These are phyloP conservation scores for Panurus biarmicus DNA, from an alignment of 2,113 vertebrate species.

Conservation along the genomic window DNA sequence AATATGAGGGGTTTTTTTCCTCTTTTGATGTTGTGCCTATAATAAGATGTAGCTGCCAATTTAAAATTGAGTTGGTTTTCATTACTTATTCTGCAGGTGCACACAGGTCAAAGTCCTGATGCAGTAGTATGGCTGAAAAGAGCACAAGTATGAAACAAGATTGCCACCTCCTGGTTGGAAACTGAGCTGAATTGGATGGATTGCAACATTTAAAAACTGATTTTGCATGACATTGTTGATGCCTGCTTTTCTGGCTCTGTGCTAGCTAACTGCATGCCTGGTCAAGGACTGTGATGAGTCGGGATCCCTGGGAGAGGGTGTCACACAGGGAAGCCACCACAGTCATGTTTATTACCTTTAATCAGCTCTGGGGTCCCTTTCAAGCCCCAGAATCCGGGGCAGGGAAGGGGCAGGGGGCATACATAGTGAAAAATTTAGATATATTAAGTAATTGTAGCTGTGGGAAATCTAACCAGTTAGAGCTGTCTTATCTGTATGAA, in stretches of 20 bases:
- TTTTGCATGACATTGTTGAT: background rate
- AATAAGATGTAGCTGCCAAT: background rate
- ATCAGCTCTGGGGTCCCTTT: background rate
- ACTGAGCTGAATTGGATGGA: fast-evolving
- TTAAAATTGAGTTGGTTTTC: background rate
- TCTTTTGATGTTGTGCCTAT: background rate
- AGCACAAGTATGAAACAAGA: background rate
- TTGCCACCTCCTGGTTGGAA: conserved; percentile 39
- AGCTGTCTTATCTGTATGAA: background rate
- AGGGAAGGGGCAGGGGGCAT: too few species aligned
- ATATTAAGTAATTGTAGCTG: background rate
- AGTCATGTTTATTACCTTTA: background rate
- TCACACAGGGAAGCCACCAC: fast-evolving
- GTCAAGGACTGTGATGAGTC: fast-evolving
- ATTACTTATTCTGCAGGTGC: fast-evolving
- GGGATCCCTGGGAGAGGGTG: background rate
- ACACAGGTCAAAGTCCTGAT: fast-evolving
- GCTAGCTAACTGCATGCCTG: background rate
- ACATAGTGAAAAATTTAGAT: background rate
- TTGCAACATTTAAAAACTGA: background rate
- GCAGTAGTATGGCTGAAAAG: background rate
- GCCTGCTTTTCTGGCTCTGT: background rate
- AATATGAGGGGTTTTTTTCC: fast-evolving
- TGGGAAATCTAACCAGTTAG: background rate
- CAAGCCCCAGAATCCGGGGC: background rate